Base-by-base conservation (phyloP, 1,140 invertebrate genomes). In the Himalopsyche phryganea region DNA sequence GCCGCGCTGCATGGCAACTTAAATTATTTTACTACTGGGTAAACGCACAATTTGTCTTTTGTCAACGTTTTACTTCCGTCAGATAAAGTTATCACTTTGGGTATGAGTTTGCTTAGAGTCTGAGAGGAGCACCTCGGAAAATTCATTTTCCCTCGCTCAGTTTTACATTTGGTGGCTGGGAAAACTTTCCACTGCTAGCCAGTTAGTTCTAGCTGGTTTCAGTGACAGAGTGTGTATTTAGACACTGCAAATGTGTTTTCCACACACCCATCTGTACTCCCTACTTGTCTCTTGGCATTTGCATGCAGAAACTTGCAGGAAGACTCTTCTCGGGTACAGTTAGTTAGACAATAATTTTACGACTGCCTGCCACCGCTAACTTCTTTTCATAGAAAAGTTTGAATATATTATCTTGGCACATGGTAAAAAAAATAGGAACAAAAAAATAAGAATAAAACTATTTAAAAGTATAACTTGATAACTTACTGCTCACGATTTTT, bases 41-140 rank as follows among this genome's bases (percentile, higher is more conserved):
- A 28, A 28, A 28, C 23, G 23, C 23, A 28, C 23, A 28, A 28
- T 28, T 28, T 28, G 23, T 28, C 23, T 28, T 28, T 28, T 28
- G 23, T 28, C 23, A 9, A 9, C 23, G 23, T 50, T 50, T 50
- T 50, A 50, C 38, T 40, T 28, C 23, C 23, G 15, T 14, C 36
- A 7, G 36, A 51, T 51, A 42, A 51, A 51, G 33, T 51, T 51
- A 51, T 35, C 50, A 28, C 50, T 36, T 7, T 20, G 23, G 38
- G 28, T 51, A 42, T 51, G 50, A 51, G 50, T 51, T 51, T 51
- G 41, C 42, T 51, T 51, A 50, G 50, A 20, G 36, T 23, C 40
- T 36, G 19, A 51, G 40, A 41, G 38, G n/a, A 40, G n/a, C 50
- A 42, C 33, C 18, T 17, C 13, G 38, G 38, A 51, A 51, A 51